Evolutionary conservation across 2,797 vertebrate genomes (phyloP), one percentile per base, ranked within the genome.

Genomic region (Oreortyx pictus): DNA sequence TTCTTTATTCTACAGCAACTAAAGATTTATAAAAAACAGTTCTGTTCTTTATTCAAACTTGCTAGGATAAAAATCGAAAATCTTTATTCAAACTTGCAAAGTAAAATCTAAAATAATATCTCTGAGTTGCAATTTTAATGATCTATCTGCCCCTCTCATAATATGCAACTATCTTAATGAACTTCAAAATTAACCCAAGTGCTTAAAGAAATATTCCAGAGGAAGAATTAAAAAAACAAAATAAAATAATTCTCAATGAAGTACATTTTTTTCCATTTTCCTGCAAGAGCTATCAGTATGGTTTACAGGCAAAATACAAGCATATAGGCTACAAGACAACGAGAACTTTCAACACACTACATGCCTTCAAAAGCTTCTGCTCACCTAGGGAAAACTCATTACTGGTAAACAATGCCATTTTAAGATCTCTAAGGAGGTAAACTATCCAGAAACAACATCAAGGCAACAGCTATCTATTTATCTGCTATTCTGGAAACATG

Each of bases 381-480:
- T 90, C 9, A 88, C 72, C 68, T 19, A 86, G 62, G 68, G 91
- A 93, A 96, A 96, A 93, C 86, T 92, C 94, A 86, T 95, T 95
- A 89, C 77, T 93, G 59, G 64, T 65, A 90, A 94, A 72, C 88
- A 95, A 95, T 94, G 61, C 54, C 59, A 82, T 88, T 95, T 94
- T 90, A 89, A 94, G 86, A 64, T 90, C 91, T 94, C 95, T 52
- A 27, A 75, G 88, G 86, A 92, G 41, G 68, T 47, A 94, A 92
- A 86, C 83, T 87, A 88, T 88, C 61, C 67, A 92, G 79, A 84
- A 96, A 93, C 78, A 95, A 77, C 66, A 85, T 49, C 54, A 74
- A 79, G 70, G 79, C 91, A 96, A 96, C 79, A 94, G 82, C 78
- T 90, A 80, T 65, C 82, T 89, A 86, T 96, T 96, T 94, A 65